Base-by-base conservation (phyloP, 2,888 invertebrate species). In the Epinotia bilunana region DNA sequence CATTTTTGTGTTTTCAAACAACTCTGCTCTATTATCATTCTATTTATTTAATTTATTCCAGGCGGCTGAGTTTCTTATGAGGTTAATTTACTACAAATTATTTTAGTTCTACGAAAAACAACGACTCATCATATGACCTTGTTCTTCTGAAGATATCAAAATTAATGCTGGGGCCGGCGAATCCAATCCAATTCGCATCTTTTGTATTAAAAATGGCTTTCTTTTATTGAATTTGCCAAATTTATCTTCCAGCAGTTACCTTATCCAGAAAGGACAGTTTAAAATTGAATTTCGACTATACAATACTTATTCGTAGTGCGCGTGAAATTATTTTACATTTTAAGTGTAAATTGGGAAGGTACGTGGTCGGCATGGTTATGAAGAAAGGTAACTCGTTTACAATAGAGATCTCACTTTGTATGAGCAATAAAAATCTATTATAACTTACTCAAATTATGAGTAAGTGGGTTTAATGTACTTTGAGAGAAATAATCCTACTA, bases 1-100 rank as follows among this genome's bases (percentile, higher is more conserved):
- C 18, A 39, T n/a, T 39, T 39, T 39, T 12, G 28, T 39, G 58
- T 58, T 28, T 23, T 28, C 23, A 28, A n/a, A 53, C 49, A 65
- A 33, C 49, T 18, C 73, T 73, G 68, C 58, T 78, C 49, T 67
- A 79, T 82, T 82, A 77, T 79, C 12, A 39, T 43, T 76, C 83
- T 84, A 86, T 87, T 86, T 88, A 88, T 87, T 89, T 88, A 84
- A 88, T 86, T 83, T 80, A 86, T 89, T 87, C 85, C 83, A 78
- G 77, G 79, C 79, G 80, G 81, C 77, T 83, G 85, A 84, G 85
- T 88, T 87, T 84, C 83, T 83, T 83, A 55, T 77, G 78, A 80
- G 84, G 85, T 87, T 88, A 89, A 89, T 89, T 86, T 84, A 84
- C 80, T 82, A 64, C 84, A 63, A n/a, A 46, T 23, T 83, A 87